phyloP scores from a whole-genome alignment of 1,140 invertebrate genomes.

The Scylla paramamosain region DNA sequence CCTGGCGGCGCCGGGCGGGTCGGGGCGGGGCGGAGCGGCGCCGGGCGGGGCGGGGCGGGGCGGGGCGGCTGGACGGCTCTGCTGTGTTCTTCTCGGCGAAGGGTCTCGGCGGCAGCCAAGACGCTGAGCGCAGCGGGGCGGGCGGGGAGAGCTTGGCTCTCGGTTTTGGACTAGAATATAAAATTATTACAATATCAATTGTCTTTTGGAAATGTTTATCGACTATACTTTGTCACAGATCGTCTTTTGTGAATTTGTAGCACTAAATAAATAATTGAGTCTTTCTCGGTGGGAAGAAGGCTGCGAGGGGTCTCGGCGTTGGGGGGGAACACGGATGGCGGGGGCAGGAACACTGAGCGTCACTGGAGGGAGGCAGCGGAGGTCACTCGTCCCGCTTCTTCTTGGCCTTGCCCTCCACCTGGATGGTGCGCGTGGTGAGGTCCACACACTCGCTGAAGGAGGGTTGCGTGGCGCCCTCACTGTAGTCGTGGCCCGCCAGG shows the following conservation, averaged over 20 bases:
- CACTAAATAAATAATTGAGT: constrained; percentile 72
- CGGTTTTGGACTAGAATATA: constrained; percentile 65
- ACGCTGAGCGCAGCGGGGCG: neutral
- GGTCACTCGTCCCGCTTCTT: constrained; percentile 89
- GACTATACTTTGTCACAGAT: constrained; percentile 59
- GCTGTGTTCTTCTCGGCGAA: neutral
- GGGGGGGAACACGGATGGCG: neutral
- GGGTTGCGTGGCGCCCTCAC: constrained; percentile 81
- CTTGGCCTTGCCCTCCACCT: constrained; percentile 93
- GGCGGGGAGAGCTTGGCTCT: neutral
- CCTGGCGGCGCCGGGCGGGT: neutral
- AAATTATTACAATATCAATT: constrained; percentile 55
- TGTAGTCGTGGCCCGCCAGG: constrained; percentile 85
- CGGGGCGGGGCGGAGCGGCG: neutral
- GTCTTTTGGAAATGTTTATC: constrained; percentile 64
- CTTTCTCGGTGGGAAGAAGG: constrained; percentile 24
- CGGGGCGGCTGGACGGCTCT: neutral
- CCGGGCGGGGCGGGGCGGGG: neutral
- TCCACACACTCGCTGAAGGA: constrained; percentile 90
- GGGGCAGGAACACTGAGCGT: constrained; percentile 35
- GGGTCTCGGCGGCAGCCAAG: neutral
- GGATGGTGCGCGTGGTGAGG: constrained; percentile 86
- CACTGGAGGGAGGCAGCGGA: neutral
- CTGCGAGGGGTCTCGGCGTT: neutral
- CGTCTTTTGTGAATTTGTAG: constrained; percentile 27